Base-by-base conservation (phyloP, 2,113 vertebrate genomes). In the Macquaria ambigua region DNA sequence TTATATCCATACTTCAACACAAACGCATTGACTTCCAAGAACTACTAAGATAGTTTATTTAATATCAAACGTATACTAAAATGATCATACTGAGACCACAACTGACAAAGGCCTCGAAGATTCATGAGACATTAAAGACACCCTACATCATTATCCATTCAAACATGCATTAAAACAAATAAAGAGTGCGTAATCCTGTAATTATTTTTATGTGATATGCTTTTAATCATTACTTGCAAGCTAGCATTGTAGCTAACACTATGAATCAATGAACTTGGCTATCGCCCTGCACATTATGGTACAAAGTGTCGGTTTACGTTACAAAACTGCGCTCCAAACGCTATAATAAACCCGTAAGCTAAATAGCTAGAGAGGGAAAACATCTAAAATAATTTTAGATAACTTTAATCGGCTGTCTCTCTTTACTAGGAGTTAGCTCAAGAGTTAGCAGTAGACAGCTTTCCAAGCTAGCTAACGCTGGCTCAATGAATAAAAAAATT, bases 191-290 rank as follows among this genome's bases (percentile, higher is more conserved):
- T 25, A 67, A 39, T 48, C 9, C 2, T 6, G 5, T 0, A 25
- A 55, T 11, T 5, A 56, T 39, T 31, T 46, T 20, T 3, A 31
- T 11, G 1, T 6, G 3, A 41, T 52, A 8, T 50, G 2, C 0
- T 72, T 85, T 79, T 48, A 67, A 75, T 67, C 39, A 66, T 68
- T 58, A 64, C 6, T 90, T 86, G 6, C 1, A 67, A 56, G 64
- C 31, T 84, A 90, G 85, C 84, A 64, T 6, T 41, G 20, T 0
- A 39, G 89, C 89, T 89, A 93, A 85, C 77, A 66, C 8, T 86
- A 8, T 73, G 77, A 92, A 92, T 95, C 94, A 95, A 93, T 94
- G 84, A 92, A 92, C 83, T 91, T 92, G 77, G 84, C 77, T 84
- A 48, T 72, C 56, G 59, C 76, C 67, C 77, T 77, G 75, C 56